phyloP scores from a whole-genome alignment of 2,113 vertebrate genomes.

The Montifringilla adamsi region DNA sequence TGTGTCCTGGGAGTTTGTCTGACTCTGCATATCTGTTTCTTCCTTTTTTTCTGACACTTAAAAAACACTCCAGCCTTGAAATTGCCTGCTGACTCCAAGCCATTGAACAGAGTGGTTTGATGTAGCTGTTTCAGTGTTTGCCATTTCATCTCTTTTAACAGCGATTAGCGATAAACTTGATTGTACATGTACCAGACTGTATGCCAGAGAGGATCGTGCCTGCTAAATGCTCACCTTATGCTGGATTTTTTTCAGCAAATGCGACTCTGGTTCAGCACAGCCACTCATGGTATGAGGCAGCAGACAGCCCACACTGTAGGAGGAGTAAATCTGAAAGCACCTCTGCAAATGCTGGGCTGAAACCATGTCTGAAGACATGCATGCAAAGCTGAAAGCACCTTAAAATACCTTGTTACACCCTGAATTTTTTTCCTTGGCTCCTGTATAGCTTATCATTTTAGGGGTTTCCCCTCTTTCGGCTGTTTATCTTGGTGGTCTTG shows the following conservation, averaged over 20 bases:
- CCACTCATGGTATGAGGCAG: background rate
- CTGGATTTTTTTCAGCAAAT: background rate
- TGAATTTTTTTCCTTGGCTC: background rate
- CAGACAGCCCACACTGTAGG: background rate
- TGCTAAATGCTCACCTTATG: background rate
- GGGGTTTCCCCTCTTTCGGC: background rate
- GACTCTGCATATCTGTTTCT: background rate
- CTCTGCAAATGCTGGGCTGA: background rate
- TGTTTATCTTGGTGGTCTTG: background rate
- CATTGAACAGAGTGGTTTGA: background rate
- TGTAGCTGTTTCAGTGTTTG: background rate
- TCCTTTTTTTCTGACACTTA: background rate
- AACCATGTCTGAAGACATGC: background rate
- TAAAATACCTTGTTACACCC: background rate
- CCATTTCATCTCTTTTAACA: background rate
- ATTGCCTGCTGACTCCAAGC: background rate
- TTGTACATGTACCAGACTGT: background rate
- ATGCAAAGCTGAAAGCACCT: rapidly evolving
- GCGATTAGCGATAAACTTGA: background rate
- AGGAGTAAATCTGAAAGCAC: background rate
- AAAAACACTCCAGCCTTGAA: background rate
- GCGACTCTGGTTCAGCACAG: background rate
- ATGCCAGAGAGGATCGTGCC: background rate
- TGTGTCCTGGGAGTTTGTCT: background rate
- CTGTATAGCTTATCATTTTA: background rate